Percentiles rank a stretch among this genome's conserved stretches.
Evolutionary conservation across 1,140 invertebrate species (phyloP).

Genomic region (Leptopilina clavipes): DNA sequence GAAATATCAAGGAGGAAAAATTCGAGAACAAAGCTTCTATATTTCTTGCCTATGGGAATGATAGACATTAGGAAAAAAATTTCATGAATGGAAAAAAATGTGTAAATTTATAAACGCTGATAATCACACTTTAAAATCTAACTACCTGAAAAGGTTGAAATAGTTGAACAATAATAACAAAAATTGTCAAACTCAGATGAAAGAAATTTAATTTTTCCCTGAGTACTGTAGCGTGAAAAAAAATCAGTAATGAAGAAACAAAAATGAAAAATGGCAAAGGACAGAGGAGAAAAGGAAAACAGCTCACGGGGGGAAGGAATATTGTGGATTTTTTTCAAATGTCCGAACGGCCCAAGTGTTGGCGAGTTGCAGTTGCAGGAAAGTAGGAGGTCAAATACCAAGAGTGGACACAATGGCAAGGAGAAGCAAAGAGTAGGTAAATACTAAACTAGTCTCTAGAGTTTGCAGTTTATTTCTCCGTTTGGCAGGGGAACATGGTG

Average conservation of each 20-base stretch:
- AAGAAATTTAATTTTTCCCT: no score
- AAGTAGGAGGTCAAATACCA: conserved; percentile 12
- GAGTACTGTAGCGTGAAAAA: no score
- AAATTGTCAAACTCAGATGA: no score
- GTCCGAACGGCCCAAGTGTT: background rate
- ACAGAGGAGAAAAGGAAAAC: background rate
- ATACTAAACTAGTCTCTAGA: conserved; percentile 18
- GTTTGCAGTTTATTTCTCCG: conserved; percentile 31
- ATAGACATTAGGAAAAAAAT: no score
- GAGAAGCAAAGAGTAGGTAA: conserved; percentile 13
- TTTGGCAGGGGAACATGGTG: conserved; percentile 16
- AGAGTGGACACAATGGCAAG: conserved; percentile 7
- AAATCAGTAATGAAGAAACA: no score
- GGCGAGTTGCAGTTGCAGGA: conserved; percentile 12
- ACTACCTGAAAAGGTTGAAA: no score
- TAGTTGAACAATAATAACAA: no score
- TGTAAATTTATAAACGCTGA: no score
- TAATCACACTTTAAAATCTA: no score
- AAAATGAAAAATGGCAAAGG: background rate
- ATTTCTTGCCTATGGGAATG: background rate
- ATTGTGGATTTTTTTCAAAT: background rate
- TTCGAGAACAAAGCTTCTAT: background rate
- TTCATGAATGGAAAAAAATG: no score
- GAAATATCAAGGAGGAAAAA: background rate
- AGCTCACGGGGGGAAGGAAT: background rate